phyloP scores from a whole-genome alignment of 2,888 invertebrate species.

The Acleris emargana region DNA sequence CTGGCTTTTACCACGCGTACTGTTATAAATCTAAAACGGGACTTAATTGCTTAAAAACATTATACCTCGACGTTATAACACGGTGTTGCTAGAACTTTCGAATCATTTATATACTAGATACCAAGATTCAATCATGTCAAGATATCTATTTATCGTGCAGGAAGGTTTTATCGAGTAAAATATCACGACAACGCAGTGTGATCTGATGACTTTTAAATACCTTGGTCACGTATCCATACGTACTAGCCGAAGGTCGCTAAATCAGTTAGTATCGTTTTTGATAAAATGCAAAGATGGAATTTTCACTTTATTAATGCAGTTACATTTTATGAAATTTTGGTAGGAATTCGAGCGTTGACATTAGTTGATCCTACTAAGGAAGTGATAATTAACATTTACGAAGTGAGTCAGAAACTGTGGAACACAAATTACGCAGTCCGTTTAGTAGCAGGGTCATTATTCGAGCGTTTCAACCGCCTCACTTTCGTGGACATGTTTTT shows the following conservation, averaged over 20 bases:
- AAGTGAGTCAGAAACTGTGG: slow-evolving; percentile 5
- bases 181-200: slow-evolving; percentile 42
- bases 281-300: slow-evolving; percentile 14
- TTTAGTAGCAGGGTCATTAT: no score
- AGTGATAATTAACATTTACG: slow-evolving; percentile 5
- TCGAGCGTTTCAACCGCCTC: no score
- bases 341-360: no score
- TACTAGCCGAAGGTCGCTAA: slow-evolving; percentile 42
- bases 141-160: slow-evolving; percentile 49
- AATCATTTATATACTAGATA: slow-evolving; percentile 1
- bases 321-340: no score
- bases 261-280: slow-evolving; percentile 30
- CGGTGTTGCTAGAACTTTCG: neutral
- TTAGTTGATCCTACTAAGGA: slow-evolving; percentile 4
- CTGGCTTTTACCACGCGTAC: neutral
- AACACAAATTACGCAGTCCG: slow-evolving; percentile 32
- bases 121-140: slow-evolving; percentile 25
- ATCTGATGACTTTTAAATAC: slow-evolving; percentile 45
- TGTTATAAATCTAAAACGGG: no score
- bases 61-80: no score
- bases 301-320: no score
- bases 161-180: slow-evolving; percentile 38
- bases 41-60: no score
- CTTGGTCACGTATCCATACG: slow-evolving; percentile 51
- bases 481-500: no score